Evolutionary conservation across 2,888 invertebrate species (phyloP).

Genomic region (Odontothrips loti): DNA sequence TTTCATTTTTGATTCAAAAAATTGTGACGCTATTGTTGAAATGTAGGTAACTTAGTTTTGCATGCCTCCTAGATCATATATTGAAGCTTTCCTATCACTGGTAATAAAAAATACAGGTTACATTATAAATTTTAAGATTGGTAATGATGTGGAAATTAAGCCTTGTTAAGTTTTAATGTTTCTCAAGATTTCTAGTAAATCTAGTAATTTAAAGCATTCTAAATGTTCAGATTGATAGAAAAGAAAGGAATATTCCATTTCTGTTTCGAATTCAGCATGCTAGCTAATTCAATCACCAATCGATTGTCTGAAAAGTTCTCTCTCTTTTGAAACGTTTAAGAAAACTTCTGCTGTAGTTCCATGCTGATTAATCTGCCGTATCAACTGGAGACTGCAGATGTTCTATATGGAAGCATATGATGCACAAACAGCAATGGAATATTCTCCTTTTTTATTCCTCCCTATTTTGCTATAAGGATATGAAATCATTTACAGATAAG

Average conservation of each 20-base stretch:
- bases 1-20: too few species aligned
- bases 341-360: too few species aligned
- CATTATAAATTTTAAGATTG: background rate
- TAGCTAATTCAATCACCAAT: background rate
- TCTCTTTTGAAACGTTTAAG: too few species aligned
- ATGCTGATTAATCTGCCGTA: too few species aligned
- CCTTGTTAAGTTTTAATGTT: background rate
- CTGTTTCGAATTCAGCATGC: background rate
- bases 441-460: background rate
- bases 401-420: background rate
- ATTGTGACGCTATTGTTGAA: too few species aligned
- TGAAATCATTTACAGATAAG: background rate
- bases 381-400: too few species aligned
- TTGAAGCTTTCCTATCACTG: background rate
- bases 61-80: background rate
- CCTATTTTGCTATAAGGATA: background rate
- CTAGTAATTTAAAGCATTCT: too few species aligned
- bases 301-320: too few species aligned
- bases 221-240: too few species aligned
- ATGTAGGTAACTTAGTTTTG: background rate
- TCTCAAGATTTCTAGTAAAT: background rate
- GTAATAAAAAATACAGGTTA: background rate
- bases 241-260: background rate
- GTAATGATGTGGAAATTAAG: background rate
- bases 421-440: background rate